phyloP scores from a whole-genome alignment of 1,140 invertebrate genomes.

The Neotoxoptera formosana region DNA sequence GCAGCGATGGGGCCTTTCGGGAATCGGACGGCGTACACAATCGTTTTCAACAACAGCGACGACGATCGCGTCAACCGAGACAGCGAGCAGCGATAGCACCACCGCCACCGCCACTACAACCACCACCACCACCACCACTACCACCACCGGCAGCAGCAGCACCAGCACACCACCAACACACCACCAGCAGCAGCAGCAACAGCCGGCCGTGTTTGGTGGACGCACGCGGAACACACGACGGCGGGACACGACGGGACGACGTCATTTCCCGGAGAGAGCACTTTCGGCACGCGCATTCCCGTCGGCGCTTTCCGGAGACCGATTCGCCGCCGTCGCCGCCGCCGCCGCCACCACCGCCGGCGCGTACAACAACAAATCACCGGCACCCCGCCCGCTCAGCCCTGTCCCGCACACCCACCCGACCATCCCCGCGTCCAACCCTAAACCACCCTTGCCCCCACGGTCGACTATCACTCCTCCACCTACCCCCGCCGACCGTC shows the following conservation, averaged over 20 bases:
- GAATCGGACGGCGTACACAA: not conserved
- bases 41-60: not conserved
- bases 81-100: not conserved
- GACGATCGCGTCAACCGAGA: not conserved
- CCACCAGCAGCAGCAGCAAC: not conserved
- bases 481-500: too few relatives aligned
- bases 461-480: not conserved
- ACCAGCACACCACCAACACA: not conserved
- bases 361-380: slow-evolving; percentile 33
- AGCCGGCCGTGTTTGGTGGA: slow-evolving; percentile 28
- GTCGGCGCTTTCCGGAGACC: slow-evolving; percentile 29
- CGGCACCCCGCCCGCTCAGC: not conserved
- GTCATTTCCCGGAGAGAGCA: slow-evolving; percentile 39
- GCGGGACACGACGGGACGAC: slow-evolving; percentile 21
- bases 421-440: not conserved
- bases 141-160: not conserved
- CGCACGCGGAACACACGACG: slow-evolving; percentile 45
- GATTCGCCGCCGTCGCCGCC: slow-evolving; percentile 5
- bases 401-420: not conserved
- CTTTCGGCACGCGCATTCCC: slow-evolving; percentile 32
- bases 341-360: not conserved
- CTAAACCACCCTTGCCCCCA: not conserved
- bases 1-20: not conserved
- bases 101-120: not conserved
- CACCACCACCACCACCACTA: not conserved